Evolutionary conservation across 1,140 invertebrate genomes (phyloP), one percentile per base, ranked within the genome.

Genomic region (Drosophila sechellia): DNA sequence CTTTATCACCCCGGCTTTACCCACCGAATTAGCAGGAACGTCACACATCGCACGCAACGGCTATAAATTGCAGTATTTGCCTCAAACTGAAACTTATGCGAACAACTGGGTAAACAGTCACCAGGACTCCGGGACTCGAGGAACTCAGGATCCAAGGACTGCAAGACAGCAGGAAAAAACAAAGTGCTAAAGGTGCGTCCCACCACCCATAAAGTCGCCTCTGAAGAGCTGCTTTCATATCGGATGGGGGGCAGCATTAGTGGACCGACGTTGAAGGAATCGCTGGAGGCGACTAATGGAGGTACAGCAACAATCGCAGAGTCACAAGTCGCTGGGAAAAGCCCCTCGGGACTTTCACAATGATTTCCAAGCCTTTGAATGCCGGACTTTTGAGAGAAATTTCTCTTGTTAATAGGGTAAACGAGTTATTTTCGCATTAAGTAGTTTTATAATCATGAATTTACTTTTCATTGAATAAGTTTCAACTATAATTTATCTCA

Each of bases 31-130:
- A 71, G 52, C 27, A 40, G 58, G 43, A 68, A 59, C 77, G 59
- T 55, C 53, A 46, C 49, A 52, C 27, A 53, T 52, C 12, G 34
- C 45, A 35, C 39, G 48, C 31, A 58, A 57, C 53, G 35, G 42
- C 54, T 27, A 77, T 81, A 81, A 81, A 81, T 81, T 81, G 40
- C 54, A 60, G 40, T 81, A 81, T 81, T 81, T 81, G 63, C 74
- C 35, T 58, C 48, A 73, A 73, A 79, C 70, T 59, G 68, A 70
- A 77, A 77, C 61, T 81, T 77, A 72, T 57, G 79, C 66, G 71
- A 27, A 45, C 73, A 40, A 40, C 48, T 49, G 48, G 42, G 64
- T 53, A 75, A 79, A 80, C 65, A 81, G 56, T 58, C 49, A 34
- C 39, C 17, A 37, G 35, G 48, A 34, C 27, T 11, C 27, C 40